A percentile compares a stretch with the other conserved stretches of the same genome.
These are phyloP conservation scores for Mesodorylaimus sp. DNA, from an alignment of 2,888 invertebrate species.

Conservation along the genomic window DNA sequence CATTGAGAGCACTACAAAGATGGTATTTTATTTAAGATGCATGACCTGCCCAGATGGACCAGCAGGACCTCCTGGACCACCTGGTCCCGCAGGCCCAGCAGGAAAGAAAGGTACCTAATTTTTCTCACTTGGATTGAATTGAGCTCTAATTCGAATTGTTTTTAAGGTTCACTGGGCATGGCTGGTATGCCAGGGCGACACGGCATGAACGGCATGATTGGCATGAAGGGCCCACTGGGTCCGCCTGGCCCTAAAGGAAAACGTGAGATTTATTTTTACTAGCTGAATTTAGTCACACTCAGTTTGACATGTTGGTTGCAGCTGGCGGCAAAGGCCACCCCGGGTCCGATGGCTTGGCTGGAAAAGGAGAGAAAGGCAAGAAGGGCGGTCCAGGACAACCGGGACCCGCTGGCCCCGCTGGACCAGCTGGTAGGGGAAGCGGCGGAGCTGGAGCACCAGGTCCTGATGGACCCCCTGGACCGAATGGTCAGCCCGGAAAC, in stretches of 20 bases:
- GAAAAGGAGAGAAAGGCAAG: neutral
- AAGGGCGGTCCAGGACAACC: neutral
- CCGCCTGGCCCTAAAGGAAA: neutral
- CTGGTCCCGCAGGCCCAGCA: neutral
- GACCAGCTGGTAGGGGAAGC: too few species aligned
- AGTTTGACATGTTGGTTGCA: neutral
- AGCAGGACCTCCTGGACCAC: neutral
- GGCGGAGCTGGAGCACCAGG: conserved; percentile 4
- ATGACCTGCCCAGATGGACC: conserved; percentile 1
- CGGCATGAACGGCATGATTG: neutral
- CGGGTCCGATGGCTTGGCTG: neutral
- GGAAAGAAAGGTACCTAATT: conserved; percentile 5
- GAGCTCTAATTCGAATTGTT: too few species aligned
- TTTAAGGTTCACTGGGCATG: neutral
- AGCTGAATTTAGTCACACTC: too few species aligned
- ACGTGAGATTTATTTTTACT: too few species aligned
- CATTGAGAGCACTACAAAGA: too few species aligned
- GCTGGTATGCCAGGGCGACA: neutral
- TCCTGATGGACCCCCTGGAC: conserved; percentile 1
- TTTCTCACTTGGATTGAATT: too few species aligned
- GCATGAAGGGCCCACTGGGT: neutral
- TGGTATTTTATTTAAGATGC: neutral
- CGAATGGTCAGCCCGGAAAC: neutral
- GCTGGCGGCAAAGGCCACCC: neutral
- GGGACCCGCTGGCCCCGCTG: neutral